phyloP scores from a whole-genome alignment of 1,140 invertebrate genomes.

The Melipona quadrifasciata region DNA sequence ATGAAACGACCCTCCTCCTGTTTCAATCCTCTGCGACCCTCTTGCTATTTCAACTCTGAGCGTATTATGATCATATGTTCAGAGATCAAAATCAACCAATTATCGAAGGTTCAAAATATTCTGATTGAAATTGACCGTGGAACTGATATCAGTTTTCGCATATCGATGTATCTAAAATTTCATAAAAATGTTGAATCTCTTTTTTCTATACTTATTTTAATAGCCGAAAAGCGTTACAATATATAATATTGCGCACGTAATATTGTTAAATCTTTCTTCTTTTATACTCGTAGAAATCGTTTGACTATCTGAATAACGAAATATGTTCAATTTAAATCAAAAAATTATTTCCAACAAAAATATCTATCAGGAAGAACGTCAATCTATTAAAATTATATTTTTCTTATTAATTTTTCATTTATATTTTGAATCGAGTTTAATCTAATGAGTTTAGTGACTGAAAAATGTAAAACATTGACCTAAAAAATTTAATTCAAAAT shows the following conservation, averaged over 20 bases:
- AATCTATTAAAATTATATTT: too few species aligned
- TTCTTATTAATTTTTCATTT: not conserved
- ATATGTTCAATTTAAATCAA: too few species aligned
- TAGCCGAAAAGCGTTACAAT: not conserved
- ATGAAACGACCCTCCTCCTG: constrained; percentile 28
- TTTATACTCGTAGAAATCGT: not conserved
- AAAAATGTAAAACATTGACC: not conserved
- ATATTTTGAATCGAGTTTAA: not conserved
- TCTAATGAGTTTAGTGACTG: too few species aligned
- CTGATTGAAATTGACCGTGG: not conserved
- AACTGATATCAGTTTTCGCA: not conserved
- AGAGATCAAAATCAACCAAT: not conserved
- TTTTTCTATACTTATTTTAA: not conserved
- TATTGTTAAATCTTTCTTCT: too few species aligned
- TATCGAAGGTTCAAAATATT: not conserved
- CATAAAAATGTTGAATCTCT: not conserved
- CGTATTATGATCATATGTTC: not conserved
- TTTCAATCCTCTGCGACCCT: not conserved
- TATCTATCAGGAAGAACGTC: too few species aligned
- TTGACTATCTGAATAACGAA: not conserved
- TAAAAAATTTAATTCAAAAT: not conserved
- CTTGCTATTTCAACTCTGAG: not conserved
- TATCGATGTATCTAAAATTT: not conserved
- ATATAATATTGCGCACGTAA: too few species aligned
- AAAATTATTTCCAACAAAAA: too few species aligned